Percentiles rank a stretch among this genome's conserved stretches.
Conservation (phyloP, 1,140 invertebrate genomes). For the Luehdorfia chinensis region DNA sequence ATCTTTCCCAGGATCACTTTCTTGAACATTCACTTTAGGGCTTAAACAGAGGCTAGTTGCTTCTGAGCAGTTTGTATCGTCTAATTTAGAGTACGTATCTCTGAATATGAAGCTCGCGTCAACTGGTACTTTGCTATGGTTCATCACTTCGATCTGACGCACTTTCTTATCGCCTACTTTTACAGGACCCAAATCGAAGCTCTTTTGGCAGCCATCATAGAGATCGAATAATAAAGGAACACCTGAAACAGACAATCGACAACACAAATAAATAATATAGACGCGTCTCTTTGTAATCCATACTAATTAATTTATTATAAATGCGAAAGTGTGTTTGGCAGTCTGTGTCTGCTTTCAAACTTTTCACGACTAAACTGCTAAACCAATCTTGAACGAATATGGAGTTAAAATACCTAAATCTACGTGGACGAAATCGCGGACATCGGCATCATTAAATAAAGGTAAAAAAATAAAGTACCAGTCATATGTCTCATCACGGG, state of each 20-base stretch:
- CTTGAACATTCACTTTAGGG: slow-evolving; percentile 26
- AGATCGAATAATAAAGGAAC: slow-evolving; percentile 60
- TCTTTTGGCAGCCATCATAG: slow-evolving; percentile 68
- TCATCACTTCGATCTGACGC: slow-evolving; percentile 65
- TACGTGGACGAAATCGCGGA: too few relatives aligned
- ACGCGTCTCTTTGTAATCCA: too few relatives aligned
- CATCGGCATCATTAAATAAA: too few relatives aligned
- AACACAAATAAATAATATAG: not conserved
- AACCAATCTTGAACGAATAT: too few relatives aligned
- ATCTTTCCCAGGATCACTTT: slow-evolving; percentile 29
- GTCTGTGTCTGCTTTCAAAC: too few relatives aligned
- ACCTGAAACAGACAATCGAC: slow-evolving; percentile 37
- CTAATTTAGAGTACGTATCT: slow-evolving; percentile 46
- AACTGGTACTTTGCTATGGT: slow-evolving; percentile 64
- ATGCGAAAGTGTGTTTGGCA: too few relatives aligned
- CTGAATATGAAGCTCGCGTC: slow-evolving; percentile 57
- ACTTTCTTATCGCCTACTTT: slow-evolving; percentile 62
- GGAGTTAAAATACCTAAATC: too few relatives aligned
- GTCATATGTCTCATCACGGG: too few relatives aligned
- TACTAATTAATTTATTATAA: too few relatives aligned
- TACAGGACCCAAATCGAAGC: slow-evolving; percentile 58
- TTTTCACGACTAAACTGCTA: too few relatives aligned
- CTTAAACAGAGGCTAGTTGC: slow-evolving; percentile 56
- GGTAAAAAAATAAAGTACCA: too few relatives aligned
- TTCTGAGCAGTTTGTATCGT: slow-evolving; percentile 50